Conservation (phyloP, 2,888 invertebrate species). For the Zhuqinia jingwanae region DNA sequence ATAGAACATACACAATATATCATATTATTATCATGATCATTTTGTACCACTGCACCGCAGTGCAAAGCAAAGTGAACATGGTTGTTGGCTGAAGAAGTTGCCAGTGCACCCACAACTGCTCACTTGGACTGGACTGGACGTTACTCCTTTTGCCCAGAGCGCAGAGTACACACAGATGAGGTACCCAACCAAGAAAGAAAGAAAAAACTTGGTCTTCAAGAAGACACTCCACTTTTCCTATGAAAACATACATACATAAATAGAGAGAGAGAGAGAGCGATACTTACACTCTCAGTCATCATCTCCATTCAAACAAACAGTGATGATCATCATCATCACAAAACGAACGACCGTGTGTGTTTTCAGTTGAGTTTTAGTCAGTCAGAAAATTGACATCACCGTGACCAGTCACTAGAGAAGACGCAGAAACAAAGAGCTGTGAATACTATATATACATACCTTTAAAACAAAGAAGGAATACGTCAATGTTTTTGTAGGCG, state of each 20-base stretch:
- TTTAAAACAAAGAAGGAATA: too few relatives aligned
- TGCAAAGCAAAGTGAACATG: constrained; percentile 39
- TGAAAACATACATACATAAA: constrained; percentile 25
- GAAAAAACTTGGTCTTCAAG: not conserved
- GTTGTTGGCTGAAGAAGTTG: constrained; percentile 31
- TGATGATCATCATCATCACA: constrained; percentile 19
- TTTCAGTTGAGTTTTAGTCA: constrained; percentile 64
- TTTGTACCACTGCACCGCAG: not conserved
- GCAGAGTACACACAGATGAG: constrained; percentile 4
- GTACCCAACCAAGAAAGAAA: constrained; percentile 36
- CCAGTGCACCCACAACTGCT: not conserved
- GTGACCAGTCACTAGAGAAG: not conserved
- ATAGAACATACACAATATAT: not conserved
- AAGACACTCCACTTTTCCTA: constrained; percentile 35
- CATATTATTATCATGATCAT: not conserved
- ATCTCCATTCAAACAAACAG: constrained; percentile 45
- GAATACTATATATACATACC: not conserved
- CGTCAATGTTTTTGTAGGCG: constrained; percentile 11
- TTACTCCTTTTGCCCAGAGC: not conserved
- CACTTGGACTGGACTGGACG: too few relatives aligned
- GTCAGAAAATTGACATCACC: constrained; percentile 65
- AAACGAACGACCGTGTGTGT: constrained; percentile 35
- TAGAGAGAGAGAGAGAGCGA: too few relatives aligned
- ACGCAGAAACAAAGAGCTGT: not conserved
- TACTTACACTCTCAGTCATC: not conserved